Evolutionary conservation across 2,113 vertebrate species (phyloP).

Genomic region (Sisor rabdophorus): DNA sequence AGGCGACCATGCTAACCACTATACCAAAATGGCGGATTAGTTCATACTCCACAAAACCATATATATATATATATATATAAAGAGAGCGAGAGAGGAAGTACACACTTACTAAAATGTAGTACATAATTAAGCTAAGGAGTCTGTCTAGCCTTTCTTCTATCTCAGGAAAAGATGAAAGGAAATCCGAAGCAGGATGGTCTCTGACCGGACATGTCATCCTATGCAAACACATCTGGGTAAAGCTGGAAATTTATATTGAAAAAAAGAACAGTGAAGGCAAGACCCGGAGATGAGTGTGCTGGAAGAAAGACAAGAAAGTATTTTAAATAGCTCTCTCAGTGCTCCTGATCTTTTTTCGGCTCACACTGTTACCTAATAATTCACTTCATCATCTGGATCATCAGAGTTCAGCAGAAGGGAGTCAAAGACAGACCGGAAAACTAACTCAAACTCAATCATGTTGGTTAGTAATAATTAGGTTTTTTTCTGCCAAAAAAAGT

Average conservation of each 20-base stretch:
- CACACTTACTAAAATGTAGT: too few relatives aligned
- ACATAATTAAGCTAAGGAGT: not conserved
- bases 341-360: not conserved
- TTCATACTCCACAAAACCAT: too few relatives aligned
- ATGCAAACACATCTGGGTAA: not conserved
- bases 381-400: not conserved
- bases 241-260: not conserved
- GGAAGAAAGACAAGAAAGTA: not conserved
- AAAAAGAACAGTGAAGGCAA: slow-evolving; percentile 1
- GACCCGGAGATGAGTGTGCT: not conserved
- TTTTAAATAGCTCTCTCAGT: not conserved
- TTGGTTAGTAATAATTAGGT: not conserved
- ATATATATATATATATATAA: too few relatives aligned
- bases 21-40: too few relatives aligned
- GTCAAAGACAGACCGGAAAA: not conserved
- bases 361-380: slow-evolving; percentile 1
- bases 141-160: slow-evolving; percentile 11
- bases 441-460: not conserved
- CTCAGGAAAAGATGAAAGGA: not conserved
- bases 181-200: not conserved
- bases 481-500: not conserved
- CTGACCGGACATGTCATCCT: not conserved
- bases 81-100: too few relatives aligned
- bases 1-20: too few relatives aligned
- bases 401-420: slow-evolving; percentile 2